A percentile compares a stretch with the other conserved stretches of the same genome.
Conservation (phyloP, 1,140 invertebrate species). For the Hydropsyche tenuis region DNA sequence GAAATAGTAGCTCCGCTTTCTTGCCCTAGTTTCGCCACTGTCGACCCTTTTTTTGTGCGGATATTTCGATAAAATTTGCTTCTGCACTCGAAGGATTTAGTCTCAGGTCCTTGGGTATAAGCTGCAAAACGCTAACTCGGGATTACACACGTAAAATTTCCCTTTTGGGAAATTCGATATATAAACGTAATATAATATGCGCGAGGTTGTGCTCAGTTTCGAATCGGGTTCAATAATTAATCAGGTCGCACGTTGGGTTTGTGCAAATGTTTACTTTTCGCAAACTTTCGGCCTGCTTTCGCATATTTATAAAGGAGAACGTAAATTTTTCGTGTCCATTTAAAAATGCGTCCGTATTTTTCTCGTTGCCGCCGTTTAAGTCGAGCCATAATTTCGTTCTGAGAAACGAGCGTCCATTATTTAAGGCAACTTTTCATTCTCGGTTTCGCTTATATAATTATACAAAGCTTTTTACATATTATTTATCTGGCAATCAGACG, state of each 20-base stretch:
- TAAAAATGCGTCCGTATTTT: slow-evolving; percentile 13
- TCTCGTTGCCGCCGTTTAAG: slow-evolving; percentile 13
- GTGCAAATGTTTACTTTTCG: no score
- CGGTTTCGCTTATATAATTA: slow-evolving; percentile 21
- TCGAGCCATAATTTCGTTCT: slow-evolving; percentile 24
- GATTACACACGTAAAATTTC: no score
- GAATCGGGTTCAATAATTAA: no score
- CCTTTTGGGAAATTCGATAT: no score
- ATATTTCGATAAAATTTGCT: not conserved
- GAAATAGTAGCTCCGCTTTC: not conserved
- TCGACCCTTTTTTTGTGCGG: slow-evolving; percentile 20
- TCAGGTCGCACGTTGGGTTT: no score
- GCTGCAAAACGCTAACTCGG: no score
- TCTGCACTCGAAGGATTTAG: slow-evolving; percentile 15
- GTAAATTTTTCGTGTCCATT: slow-evolving; percentile 1
- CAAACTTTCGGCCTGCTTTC: no score
- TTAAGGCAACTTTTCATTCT: slow-evolving; percentile 6
- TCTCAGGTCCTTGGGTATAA: not conserved
- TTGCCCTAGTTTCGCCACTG: not conserved
- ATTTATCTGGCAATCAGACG: not conserved
- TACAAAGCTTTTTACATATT: slow-evolving; percentile 10
- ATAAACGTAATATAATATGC: no score
- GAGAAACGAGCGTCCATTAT: slow-evolving; percentile 12
- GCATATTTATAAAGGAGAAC: not conserved
- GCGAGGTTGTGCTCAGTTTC: no score